Percentiles rank a stretch among this genome's conserved stretches.
Conservation (phyloP, 2,113 vertebrate species). For the Phoenicopterus ruber region DNA sequence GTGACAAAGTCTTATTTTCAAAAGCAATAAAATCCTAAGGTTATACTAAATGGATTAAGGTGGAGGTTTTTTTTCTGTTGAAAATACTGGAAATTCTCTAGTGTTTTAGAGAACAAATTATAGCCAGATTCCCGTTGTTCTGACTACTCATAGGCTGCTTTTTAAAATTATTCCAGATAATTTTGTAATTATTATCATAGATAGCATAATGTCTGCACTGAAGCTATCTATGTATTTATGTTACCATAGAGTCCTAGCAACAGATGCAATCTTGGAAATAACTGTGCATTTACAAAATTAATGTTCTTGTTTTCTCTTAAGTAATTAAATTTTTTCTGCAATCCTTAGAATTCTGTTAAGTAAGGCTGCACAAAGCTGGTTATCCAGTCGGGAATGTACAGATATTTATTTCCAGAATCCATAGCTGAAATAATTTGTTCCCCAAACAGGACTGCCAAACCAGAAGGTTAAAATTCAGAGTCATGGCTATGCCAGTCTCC, state of each 20-base stretch:
- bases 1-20: neutral
- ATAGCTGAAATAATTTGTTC: neutral
- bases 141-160: neutral
- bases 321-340: neutral
- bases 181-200: neutral
- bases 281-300: neutral
- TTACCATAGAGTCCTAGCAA: neutral
- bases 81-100: neutral
- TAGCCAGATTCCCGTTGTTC: neutral
- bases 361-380: neutral
- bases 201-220: neutral
- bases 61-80: neutral
- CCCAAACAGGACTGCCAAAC: neutral
- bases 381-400: neutral
- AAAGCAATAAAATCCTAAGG: neutral
- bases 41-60: neutral
- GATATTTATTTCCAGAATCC: neutral
- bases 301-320: neutral
- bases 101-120: neutral
- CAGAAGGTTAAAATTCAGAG: neutral
- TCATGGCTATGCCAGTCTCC: neutral
- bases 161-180: neutral
- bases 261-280: neutral
- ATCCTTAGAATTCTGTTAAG: neutral
- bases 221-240: neutral